phyloP scores from a whole-genome alignment of 2,888 invertebrate genomes.

The Eupithecia tripunctaria region DNA sequence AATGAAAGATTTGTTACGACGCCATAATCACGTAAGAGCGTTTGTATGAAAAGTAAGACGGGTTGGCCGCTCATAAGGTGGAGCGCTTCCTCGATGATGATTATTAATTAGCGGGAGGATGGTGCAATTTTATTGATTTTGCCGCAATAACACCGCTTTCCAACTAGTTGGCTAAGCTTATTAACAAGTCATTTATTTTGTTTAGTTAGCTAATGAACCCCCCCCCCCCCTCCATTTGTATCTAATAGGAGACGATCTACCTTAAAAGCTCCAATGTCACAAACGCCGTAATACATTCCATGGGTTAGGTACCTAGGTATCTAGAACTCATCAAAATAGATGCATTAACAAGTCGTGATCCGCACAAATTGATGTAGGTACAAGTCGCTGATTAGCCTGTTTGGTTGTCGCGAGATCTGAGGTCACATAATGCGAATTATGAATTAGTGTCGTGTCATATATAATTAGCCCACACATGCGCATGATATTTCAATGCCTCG shows the following conservation, averaged over 20 bases:
- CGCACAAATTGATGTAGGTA: conserved; percentile 35
- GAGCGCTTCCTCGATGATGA: neutral
- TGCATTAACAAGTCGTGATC: conserved; percentile 36
- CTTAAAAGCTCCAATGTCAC: neutral
- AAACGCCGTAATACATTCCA: neutral
- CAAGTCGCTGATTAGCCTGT: conserved; percentile 32
- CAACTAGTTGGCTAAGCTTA: neutral
- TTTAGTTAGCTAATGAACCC: neutral
- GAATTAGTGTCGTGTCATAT: conserved; percentile 40
- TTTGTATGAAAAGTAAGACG: no score
- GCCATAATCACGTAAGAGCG: no score
- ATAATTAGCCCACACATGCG: conserved; percentile 37
- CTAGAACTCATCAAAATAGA: conserved; percentile 4
- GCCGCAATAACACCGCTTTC: neutral
- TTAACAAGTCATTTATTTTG: neutral
- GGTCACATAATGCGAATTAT: conserved; percentile 40
- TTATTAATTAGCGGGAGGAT: neutral
- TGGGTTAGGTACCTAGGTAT: neutral
- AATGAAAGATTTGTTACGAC: no score
- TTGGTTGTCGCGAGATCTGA: conserved; percentile 39
- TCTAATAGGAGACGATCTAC: neutral
- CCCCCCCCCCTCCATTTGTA: neutral
- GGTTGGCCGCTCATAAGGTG: no score
- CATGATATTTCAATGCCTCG: conserved; percentile 6
- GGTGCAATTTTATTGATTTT: neutral